Evolutionary conservation across 2,113 vertebrate species (phyloP).

Genomic region (Hiodon tergisus): DNA sequence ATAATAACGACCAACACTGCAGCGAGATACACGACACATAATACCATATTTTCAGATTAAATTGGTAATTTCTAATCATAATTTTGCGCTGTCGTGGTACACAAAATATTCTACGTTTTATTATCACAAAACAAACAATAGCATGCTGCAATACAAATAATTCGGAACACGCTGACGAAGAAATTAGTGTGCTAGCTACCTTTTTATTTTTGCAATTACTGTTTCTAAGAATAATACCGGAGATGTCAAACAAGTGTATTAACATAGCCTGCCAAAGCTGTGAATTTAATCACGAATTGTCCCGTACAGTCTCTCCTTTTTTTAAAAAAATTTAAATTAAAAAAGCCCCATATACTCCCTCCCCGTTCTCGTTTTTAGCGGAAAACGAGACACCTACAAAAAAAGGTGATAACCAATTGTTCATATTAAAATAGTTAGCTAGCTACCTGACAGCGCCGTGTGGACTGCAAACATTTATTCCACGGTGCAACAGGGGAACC

Average conservation of each 20-base stretch:
- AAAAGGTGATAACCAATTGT: background rate
- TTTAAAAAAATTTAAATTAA: too few relatives aligned
- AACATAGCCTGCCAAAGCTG: background rate
- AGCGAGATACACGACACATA: too few relatives aligned
- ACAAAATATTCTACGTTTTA: background rate
- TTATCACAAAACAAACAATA: background rate
- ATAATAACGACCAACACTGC: too few relatives aligned
- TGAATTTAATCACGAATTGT: background rate
- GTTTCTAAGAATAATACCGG: background rate
- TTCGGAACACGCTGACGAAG: background rate
- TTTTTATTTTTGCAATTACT: background rate
- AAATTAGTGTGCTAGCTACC: background rate
- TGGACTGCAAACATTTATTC: constrained; percentile 53
- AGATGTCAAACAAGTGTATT: constrained; percentile 4
- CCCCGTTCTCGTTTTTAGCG: background rate
- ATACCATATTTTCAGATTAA: background rate
- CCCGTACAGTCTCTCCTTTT: background rate
- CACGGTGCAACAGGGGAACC: constrained; percentile 44
- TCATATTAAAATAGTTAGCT: constrained; percentile 12
- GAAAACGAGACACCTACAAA: background rate
- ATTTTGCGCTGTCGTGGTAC: background rate
- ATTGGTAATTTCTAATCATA: background rate
- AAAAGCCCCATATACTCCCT: background rate
- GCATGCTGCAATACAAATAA: background rate
- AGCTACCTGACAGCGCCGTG: constrained; percentile 54